These are phyloP conservation scores for Oceanites oceanicus DNA, from an alignment of 2,113 vertebrate species.

Conservation along the genomic window DNA sequence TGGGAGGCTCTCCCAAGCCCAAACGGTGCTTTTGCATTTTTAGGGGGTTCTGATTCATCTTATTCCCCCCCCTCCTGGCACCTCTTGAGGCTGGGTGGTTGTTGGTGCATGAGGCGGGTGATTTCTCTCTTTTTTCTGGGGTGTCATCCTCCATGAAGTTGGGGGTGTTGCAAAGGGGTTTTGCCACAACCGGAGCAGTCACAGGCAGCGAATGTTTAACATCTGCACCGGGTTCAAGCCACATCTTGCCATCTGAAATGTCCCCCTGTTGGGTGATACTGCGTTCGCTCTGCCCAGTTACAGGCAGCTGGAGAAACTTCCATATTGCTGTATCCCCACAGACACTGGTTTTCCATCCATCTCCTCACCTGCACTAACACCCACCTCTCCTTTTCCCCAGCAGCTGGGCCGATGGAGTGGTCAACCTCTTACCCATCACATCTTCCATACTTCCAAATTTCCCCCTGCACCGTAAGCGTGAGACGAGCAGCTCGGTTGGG, in stretches of 20 bases:
- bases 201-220: background rate
- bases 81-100: background rate
- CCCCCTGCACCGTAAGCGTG: fast-evolving
- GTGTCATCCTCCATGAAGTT: background rate
- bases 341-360: background rate
- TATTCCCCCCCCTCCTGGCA: background rate
- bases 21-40: background rate
- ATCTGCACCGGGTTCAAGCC: background rate
- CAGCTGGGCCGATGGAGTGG: background rate
- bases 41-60: fast-evolving
- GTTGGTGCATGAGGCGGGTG: background rate
- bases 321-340: fast-evolving
- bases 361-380: background rate
- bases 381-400: background rate
- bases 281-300: background rate
- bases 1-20: fast-evolving
- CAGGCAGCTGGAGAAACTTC: background rate
- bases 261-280: background rate
- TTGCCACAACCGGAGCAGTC: background rate
- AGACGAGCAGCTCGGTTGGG: background rate
- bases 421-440: background rate
- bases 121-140: fast-evolving
- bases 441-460: background rate
- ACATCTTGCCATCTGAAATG: background rate
- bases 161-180: background rate